phyloP scores from a whole-genome alignment of 2,797 vertebrate genomes.

The Sebastes taczanowskii region DNA sequence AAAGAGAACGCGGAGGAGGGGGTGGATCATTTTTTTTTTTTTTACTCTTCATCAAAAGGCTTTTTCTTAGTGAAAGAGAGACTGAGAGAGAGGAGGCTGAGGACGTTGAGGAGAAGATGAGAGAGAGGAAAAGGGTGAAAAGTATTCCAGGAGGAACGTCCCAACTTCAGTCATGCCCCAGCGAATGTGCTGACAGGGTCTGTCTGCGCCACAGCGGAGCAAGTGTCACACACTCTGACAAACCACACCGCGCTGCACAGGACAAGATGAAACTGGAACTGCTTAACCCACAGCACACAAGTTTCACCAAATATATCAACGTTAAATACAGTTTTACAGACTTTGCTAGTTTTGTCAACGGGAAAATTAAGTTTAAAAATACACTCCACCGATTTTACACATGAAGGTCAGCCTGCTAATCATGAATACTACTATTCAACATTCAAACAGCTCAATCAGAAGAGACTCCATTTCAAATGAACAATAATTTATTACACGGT shows the following conservation, averaged over 20 bases:
- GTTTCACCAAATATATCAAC: constrained; percentile 5
- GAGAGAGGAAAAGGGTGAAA: constrained; percentile 25
- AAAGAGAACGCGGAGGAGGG: constrained; percentile 17
- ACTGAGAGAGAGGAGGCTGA: neutral
- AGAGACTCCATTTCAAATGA: too few relatives aligned
- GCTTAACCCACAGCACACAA: constrained; percentile 24
- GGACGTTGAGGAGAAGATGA: constrained; percentile 32
- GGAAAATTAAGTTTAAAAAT: neutral
- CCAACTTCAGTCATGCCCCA: constrained; percentile 73
- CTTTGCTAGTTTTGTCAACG: neutral
- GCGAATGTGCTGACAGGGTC: constrained; percentile 76
- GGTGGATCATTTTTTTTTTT: constrained; percentile 11
- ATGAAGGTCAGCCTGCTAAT: neutral
- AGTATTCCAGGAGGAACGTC: constrained; percentile 65
- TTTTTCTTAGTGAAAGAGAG: constrained; percentile 24
- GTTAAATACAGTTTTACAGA: constrained; percentile 5
- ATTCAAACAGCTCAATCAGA: too few relatives aligned
- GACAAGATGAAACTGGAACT: constrained; percentile 21
- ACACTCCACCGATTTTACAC: neutral
- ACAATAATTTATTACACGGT: too few relatives aligned
- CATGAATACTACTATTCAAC: neutral
- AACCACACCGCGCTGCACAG: constrained; percentile 30
- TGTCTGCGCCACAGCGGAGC: constrained; percentile 55
- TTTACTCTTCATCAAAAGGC: constrained; percentile 40
- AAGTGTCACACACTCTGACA: constrained; percentile 59